A percentile compares a stretch with the other conserved stretches of the same genome.
These are phyloP conservation scores for Ailurus styani DNA, from an alignment of 2,113 vertebrate genomes.

Conservation along the genomic window DNA sequence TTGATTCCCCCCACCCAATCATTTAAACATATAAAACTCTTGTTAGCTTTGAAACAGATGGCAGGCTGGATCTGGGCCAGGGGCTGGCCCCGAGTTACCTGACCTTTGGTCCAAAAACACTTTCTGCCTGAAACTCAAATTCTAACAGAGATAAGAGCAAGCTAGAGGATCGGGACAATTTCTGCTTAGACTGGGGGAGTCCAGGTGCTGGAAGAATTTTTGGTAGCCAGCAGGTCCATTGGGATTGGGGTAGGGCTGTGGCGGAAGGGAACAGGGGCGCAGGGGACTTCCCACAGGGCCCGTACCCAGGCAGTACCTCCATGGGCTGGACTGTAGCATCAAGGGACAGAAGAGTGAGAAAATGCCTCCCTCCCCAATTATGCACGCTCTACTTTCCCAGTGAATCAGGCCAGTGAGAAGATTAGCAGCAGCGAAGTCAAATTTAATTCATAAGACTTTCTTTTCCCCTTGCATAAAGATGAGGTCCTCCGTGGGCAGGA, in stretches of 20 bases:
- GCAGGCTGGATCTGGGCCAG: background rate
- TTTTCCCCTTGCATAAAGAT: conserved; percentile 30
- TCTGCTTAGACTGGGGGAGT: background rate
- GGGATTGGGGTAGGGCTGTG: background rate
- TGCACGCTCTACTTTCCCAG: conserved; percentile 54
- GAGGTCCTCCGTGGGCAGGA: background rate
- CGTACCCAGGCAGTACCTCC: background rate
- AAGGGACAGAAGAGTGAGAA: background rate
- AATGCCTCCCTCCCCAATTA: conserved; percentile 37
- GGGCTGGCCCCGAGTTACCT: background rate
- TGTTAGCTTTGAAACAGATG: background rate
- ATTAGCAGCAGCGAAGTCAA: conserved; percentile 32
- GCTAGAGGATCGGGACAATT: background rate
- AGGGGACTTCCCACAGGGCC: background rate
- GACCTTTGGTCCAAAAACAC: background rate
- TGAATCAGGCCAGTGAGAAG: conserved; percentile 43
- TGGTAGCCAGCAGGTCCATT: background rate
- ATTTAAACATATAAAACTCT: background rate
- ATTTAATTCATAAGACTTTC: conserved; percentile 44
- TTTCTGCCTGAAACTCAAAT: background rate
- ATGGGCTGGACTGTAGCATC: background rate
- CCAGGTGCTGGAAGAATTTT: background rate
- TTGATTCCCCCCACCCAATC: background rate
- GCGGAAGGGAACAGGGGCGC: too few relatives aligned
- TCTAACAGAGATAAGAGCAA: background rate